Evolutionary conservation across 1,140 invertebrate genomes (phyloP), one percentile per base, ranked within the genome.

Genomic region (Homalodisca vitripennis): DNA sequence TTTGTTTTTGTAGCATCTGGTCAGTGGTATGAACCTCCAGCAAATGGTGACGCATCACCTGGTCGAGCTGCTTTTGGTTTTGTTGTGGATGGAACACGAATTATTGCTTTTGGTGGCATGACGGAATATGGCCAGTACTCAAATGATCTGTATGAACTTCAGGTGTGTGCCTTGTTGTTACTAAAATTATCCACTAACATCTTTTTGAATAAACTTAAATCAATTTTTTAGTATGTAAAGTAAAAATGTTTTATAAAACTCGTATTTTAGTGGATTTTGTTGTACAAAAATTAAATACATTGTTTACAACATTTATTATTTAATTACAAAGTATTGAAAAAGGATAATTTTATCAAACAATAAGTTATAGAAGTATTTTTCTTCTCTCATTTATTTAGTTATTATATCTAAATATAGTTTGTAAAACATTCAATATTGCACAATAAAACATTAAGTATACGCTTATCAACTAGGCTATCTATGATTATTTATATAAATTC

Each of bases 121-220:
- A 91, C 98, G 47, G 97, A 99, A 80, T 98, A 98, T 87, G 97
- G 97, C 67, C 98, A 98, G 82, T 99, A 99, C 82, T 97, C 95
- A 22, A 97, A 97, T 84, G 97, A 98, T 79, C 79, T 99, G 1
- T 98, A 94, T 80, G 97, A 98, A 81, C 82, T 99, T 12, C 94
- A 98, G 80, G 93, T 95, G 2, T 93, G 91, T 47, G 17, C n/a
- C n/a, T n/a, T n/a, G n/a, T 46, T n/a, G n/a, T n/a, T n/a, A n/a
- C n/a, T n/a, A n/a, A n/a, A n/a, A n/a, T n/a, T n/a, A n/a, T n/a
- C n/a, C n/a, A n/a, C n/a, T n/a, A n/a, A n/a, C n/a, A n/a, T n/a
- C n/a, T n/a, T n/a, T n/a, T n/a, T n/a, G n/a, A n/a, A n/a, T n/a
- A n/a, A n/a, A n/a, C n/a, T n/a, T n/a, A n/a, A n/a, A n/a, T n/a